Evolutionary conservation across 1,140 invertebrate genomes (phyloP), one percentile per base, ranked within the genome.

Genomic region (Drosophila mojavensis): DNA sequence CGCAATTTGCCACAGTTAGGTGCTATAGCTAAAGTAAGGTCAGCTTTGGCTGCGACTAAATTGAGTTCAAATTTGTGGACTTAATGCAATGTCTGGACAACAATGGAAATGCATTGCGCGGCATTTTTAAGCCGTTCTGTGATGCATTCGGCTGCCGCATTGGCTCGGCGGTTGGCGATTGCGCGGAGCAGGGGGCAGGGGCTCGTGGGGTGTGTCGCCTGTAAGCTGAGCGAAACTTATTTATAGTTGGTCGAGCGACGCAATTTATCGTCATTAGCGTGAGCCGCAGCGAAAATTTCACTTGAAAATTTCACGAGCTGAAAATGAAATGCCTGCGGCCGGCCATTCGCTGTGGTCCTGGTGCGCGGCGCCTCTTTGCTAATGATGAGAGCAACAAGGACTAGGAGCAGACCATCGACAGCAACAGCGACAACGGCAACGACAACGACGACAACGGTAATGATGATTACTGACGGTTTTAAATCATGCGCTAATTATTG

Each of bases 401-500:
- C 56, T 69, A 71, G 41, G 30, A 47, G 43, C 10, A 17, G 43
- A 15, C 5, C 43, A 17, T 17, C 43, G n/a, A 47, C 33, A 36
- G 9, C 43, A 24, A 48, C 20, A 36, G 9, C 20, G 43, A 62
- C 43, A 6, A 13, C 48, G 59, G 65, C 70, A 41, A 56, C 67
- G 55, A 53, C 63, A 5, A 60, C 60, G 48, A 47, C 84, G 78
- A 84, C 83, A 89, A 63, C 73, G 70, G 80, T 89, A 89, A 89
- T 89, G 84, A 89, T 89, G 84, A 89, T 89, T 89, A 84, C 84
- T 89, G 84, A 73, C 81, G 84, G 84, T 89, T 89, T 89, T 89
- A 89, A 89, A 89, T 89, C 84, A 89, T 89, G 62, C 84, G 84
- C 84, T 89, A 89, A 89, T 89, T 89, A 89, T 89, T 89, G 84